Percentiles rank a stretch among this genome's conserved stretches.
Evolutionary conservation across 2,888 invertebrate species (phyloP).

Genomic region (Parnassius mnemosyne): DNA sequence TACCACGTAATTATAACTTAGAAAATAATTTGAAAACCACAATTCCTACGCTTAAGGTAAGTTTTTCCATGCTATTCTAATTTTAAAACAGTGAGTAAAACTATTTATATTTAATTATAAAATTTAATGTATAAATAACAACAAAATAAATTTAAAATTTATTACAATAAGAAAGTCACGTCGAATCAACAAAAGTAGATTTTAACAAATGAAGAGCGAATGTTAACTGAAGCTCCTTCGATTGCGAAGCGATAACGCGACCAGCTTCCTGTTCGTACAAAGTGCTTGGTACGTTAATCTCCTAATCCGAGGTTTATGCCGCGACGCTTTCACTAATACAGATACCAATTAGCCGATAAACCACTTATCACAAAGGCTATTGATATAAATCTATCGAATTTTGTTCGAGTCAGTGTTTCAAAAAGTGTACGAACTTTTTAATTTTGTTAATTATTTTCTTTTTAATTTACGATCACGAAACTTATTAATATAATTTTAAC

Average conservation of each 20-base stretch:
- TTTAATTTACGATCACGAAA: not conserved
- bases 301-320: constrained; percentile 51
- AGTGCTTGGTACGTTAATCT: constrained; percentile 36
- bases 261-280: constrained; percentile 31
- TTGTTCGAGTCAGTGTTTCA: constrained; percentile 36
- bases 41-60: no score
- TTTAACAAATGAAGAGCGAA: constrained; percentile 19
- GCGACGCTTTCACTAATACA: constrained; percentile 63
- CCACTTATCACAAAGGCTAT: constrained; percentile 65
- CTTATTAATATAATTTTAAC: no score
- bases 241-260: constrained; percentile 34
- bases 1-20: no score
- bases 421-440: constrained; percentile 39
- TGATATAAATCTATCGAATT: constrained; percentile 47
- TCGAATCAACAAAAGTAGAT: not conserved
- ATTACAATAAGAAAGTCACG: constrained; percentile 2
- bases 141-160: not conserved
- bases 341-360: constrained; percentile 68
- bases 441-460: not conserved
- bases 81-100: no score
- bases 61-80: no score
- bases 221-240: constrained; percentile 33
- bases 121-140: no score
- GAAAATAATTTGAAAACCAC: no score
- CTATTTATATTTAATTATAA: no score